phyloP scores from a whole-genome alignment of 2,888 invertebrate species.

The Melangyna quadrimaculata region DNA sequence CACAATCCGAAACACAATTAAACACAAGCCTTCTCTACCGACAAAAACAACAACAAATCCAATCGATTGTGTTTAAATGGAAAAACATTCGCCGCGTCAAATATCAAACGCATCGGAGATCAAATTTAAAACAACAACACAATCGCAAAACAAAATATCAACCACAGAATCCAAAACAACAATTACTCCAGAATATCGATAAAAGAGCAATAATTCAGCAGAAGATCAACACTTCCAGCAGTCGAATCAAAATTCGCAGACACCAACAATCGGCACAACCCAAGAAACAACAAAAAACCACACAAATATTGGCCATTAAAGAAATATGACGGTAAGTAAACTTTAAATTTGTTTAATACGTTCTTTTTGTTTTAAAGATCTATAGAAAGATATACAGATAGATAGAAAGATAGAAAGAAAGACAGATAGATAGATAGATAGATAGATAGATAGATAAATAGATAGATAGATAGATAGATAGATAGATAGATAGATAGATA shows the following conservation, averaged over 20 bases:
- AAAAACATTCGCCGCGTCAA: slow-evolving; percentile 5
- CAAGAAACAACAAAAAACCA: slow-evolving; percentile 87
- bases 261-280: slow-evolving; percentile 86
- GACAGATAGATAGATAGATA: too few relatives aligned
- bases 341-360: too few relatives aligned
- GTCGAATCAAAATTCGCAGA: neutral
- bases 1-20: neutral
- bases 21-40: neutral
- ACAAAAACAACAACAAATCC: neutral
- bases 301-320: slow-evolving; percentile 64
- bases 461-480: too few relatives aligned
- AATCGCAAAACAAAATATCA: slow-evolving; percentile 25
- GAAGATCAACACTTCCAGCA: slow-evolving; percentile 54
- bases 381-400: neutral
- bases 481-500: too few relatives aligned
- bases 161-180: neutral
- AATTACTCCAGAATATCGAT: slow-evolving; percentile 80
- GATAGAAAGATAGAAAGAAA: too few relatives aligned
- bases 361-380: too few relatives aligned
- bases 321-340: slow-evolving; percentile 72
- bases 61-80: slow-evolving; percentile 35
- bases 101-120: neutral
- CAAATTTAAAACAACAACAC: neutral
- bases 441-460: too few relatives aligned
- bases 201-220: slow-evolving; percentile 81